A percentile compares a stretch with the other conserved stretches of the same genome.
Conservation (phyloP, 2,888 invertebrate species). For the Tetragonisca angustula region DNA sequence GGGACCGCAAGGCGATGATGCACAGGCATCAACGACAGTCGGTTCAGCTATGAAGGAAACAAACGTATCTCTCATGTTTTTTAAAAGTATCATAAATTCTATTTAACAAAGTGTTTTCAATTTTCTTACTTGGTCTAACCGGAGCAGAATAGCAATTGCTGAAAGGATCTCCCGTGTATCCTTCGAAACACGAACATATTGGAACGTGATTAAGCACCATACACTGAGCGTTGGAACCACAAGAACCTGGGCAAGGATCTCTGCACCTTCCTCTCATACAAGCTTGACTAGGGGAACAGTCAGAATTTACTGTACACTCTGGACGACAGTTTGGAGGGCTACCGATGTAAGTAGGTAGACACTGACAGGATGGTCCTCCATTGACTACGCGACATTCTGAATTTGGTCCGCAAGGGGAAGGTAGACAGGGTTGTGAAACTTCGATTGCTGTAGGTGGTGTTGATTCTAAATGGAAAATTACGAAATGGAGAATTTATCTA, state of each 20-base stretch:
- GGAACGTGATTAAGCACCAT: slow-evolving; percentile 90
- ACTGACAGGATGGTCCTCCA: slow-evolving; percentile 86
- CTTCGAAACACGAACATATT: slow-evolving; percentile 89
- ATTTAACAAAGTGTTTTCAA: neutral
- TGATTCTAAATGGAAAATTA: neutral
- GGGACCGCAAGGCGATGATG: slow-evolving; percentile 88
- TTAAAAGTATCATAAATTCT: neutral
- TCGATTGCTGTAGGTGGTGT: neutral
- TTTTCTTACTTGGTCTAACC: neutral
- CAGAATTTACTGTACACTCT: slow-evolving; percentile 89
- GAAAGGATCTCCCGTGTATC: slow-evolving; percentile 91
- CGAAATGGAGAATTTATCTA: neutral
- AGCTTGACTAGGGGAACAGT: slow-evolving; percentile 90
- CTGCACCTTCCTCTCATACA: slow-evolving; percentile 91
- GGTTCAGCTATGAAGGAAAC: slow-evolving; percentile 32
- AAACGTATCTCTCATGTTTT: neutral
- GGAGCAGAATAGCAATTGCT: slow-evolving; percentile 82
- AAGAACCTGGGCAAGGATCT: slow-evolving; percentile 93
- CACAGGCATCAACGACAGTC: slow-evolving; percentile 88
- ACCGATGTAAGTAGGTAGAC: slow-evolving; percentile 83
- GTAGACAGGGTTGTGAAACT: slow-evolving; percentile 88
- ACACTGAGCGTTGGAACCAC: slow-evolving; percentile 88
- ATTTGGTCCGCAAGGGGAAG: slow-evolving; percentile 87
- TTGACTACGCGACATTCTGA: slow-evolving; percentile 85
- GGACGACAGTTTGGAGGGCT: slow-evolving; percentile 88